A percentile compares a stretch with the other conserved stretches of the same genome.
phyloP scores from a whole-genome alignment of 2,113 vertebrate species.

The Rhea pennata region DNA sequence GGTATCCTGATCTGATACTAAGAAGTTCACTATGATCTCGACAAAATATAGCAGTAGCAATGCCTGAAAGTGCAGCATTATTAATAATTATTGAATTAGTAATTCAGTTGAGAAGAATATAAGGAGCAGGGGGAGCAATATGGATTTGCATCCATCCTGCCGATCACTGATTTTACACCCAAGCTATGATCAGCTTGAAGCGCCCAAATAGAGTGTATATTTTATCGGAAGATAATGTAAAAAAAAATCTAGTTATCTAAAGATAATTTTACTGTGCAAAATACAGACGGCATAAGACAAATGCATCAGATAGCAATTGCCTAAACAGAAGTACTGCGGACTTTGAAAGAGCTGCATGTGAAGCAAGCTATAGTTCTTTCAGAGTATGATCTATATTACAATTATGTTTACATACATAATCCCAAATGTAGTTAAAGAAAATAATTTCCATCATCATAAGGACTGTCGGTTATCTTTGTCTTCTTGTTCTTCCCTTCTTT shows the following conservation, averaged over 20 bases:
- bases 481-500: neutral
- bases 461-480: neutral
- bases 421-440: neutral
- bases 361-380: neutral
- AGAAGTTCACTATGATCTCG: neutral
- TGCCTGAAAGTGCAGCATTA: neutral
- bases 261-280: neutral
- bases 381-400: neutral
- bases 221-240: rapidly evolving
- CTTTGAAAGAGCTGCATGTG: rapidly evolving
- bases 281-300: neutral
- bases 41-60: neutral
- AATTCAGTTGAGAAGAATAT: neutral
- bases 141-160: neutral
- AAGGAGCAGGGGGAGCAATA: neutral
- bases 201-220: rapidly evolving
- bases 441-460: neutral
- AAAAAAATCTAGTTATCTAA: neutral
- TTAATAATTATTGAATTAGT: too few relatives aligned
- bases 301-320: neutral
- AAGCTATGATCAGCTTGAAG: neutral
- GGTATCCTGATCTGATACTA: rapidly evolving
- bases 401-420: neutral
- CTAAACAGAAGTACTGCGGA: neutral
- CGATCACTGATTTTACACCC: neutral